Percentiles rank a stretch among this genome's conserved stretches.
phyloP scores from a whole-genome alignment of 1,140 invertebrate species.

The Drosophila cardini region DNA sequence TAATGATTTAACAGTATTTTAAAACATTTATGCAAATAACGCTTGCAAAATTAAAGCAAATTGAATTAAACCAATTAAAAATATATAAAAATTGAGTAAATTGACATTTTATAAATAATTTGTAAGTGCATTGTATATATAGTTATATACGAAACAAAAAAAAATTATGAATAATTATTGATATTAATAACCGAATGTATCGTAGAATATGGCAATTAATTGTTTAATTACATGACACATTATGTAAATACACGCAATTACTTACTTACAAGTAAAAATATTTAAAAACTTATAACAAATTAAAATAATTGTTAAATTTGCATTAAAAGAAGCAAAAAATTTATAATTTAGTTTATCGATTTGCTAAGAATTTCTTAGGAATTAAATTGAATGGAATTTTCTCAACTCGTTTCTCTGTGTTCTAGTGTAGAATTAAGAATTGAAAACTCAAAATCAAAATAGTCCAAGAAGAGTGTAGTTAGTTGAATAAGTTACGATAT shows the following conservation, averaged over 20 bases:
- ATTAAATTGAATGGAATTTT: background rate
- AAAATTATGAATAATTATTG: slow-evolving; percentile 6
- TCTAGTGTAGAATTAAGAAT: slow-evolving; percentile 5
- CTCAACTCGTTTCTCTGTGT: slow-evolving; percentile 22
- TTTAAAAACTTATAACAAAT: background rate
- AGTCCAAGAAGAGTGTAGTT: slow-evolving; percentile 43
- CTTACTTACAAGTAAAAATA: background rate
- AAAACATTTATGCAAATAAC: slow-evolving; percentile 22
- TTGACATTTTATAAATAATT: slow-evolving; percentile 26
- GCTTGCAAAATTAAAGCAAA: slow-evolving; percentile 33
- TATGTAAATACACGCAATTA: slow-evolving; percentile 49
- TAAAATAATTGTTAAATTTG: background rate
- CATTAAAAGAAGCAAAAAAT: background rate
- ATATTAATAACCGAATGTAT: slow-evolving; percentile 20
- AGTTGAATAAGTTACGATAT: slow-evolving; percentile 33
- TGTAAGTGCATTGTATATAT: slow-evolving; percentile 42
- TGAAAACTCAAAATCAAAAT: slow-evolving; percentile 38
- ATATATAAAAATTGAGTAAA: slow-evolving; percentile 30
- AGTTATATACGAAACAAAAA: no score
- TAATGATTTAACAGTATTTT: slow-evolving; percentile 46
- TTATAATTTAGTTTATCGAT: background rate
- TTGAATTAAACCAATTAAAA: slow-evolving; percentile 24
- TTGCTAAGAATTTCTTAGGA: background rate
- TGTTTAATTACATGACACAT: slow-evolving; percentile 36
- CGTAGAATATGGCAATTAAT: slow-evolving; percentile 24